Evolutionary conservation across 2,888 invertebrate species (phyloP), one percentile per base, ranked within the genome.

Genomic region (Ashinkailepas kermadecensis): DNA sequence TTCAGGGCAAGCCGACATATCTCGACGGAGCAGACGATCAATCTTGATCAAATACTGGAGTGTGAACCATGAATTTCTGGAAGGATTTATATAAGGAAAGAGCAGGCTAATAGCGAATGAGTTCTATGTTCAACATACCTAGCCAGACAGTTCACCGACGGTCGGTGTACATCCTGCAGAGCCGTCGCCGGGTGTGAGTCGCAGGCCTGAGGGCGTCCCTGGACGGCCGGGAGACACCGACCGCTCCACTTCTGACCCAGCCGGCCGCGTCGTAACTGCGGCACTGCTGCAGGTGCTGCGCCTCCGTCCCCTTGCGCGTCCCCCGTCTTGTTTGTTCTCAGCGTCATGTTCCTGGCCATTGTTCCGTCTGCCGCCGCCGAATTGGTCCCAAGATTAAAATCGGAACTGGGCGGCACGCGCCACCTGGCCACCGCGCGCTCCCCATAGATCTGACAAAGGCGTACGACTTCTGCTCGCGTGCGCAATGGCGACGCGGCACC

Each of bases 311-410:
- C 65, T 23, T 23, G 65, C n/a, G 65, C 65, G 65, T 21, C 54
- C 18, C 74, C 74, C 21, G n/a, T 21, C 56, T 10, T 74, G 74
- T 74, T 74, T 74, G 74, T 74, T 74, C 74, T 56, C 74, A 11
- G 74, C 74, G 74, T 15, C 74, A 70, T 56, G 74, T 74, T 54
- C 74, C 21, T 7, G 54, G 18, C 54, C 74, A 74, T 74, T 74
- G 74, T 74, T 56, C 54, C 15, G 21, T 18, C 64, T 21, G 64
- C 21, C 70, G 39, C 15, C 25, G 39, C 70, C 70, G 70, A 70
- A 70, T 70, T 15, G 70, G 39, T 13, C 70, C 70, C 70, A 67
- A 70, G 70, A 70, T 70, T 70, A 70, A 15, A 25, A 39, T 70
- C 70, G 70, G 23, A 23, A 23, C 65, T 25, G 25, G 23, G n/a